These are phyloP conservation scores for Phenganax subtilis DNA, from an alignment of 92 coral and sea anemone genomes.

Conservation along the genomic window DNA sequence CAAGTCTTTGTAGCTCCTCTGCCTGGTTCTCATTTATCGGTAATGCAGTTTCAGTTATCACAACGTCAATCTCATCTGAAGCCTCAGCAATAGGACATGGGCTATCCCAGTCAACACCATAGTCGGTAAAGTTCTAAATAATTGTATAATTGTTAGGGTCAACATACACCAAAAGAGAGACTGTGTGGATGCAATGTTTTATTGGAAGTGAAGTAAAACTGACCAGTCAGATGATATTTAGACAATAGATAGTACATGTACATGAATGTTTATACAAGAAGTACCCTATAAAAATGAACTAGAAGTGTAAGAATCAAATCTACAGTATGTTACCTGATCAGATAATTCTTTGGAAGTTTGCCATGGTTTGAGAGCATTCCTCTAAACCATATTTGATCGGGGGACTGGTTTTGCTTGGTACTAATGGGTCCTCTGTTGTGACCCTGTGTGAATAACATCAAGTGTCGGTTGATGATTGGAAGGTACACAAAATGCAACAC, in stretches of 20 bases:
- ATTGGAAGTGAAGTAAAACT: neutral
- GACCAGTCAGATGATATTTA: neutral
- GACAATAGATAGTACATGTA: neutral
- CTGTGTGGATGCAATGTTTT: neutral
- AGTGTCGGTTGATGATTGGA: neutral
- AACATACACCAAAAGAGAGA: neutral
- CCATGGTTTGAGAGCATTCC: constrained; percentile 22
- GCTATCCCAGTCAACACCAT: constrained; percentile 37
- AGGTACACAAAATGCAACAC: neutral
- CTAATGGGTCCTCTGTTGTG: neutral
- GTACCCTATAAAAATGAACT: neutral
- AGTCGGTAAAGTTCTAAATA: constrained; percentile 23
- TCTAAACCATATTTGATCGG: constrained; percentile 26
- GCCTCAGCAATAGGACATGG: constrained; percentile 19
- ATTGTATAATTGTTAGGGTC: neutral
- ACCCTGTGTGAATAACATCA: neutral
- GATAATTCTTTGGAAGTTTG: constrained; percentile 24
- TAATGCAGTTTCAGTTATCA: constrained; percentile 20
- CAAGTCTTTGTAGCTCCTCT: constrained; percentile 1
- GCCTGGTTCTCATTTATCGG: constrained; percentile 12
- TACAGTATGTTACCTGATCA: constrained; percentile 16
- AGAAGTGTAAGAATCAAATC: neutral
- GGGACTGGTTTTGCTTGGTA: neutral
- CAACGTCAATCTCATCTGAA: constrained; percentile 8
- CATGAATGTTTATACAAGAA: neutral